Evolutionary conservation across 1,140 invertebrate species (phyloP), one percentile per base, ranked within the genome.

Genomic region (Mamestra configurata): DNA sequence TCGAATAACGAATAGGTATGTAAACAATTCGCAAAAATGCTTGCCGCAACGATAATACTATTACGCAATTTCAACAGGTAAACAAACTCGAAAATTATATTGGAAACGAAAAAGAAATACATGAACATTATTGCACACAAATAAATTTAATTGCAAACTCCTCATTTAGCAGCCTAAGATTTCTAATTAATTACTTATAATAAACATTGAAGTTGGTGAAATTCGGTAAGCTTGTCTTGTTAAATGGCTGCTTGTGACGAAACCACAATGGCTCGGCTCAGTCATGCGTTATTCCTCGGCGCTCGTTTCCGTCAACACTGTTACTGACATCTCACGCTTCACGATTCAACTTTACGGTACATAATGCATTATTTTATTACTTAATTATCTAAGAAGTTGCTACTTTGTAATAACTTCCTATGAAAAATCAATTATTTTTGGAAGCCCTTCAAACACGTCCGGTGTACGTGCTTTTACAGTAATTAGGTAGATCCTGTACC

Each of bases 231-330:
- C 43, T 35, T 53, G 37, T 57, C 49, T 73, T 72, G 49, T 35
- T 73, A 37, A 73, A 73, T 73, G 46, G 35, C 15, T 76, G 2
- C 24, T 64, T 53, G 46, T 68, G 61, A 66, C 61, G 46, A 77
- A 77, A 77, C 22, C 31, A 66, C 57, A 76, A 76, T 64, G 57
- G 20, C 53, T 7, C 72, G 43, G 79, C 53, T 79, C 76, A 78
- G 49, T 77, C 40, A 79, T 79, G 79, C 82, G 79, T 53, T 79
- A 70, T 79, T 83, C 79, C 79, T 72, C 31, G n/a, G 68, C 22
- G 43, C 49, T 43, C 43, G 53, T 53, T 83, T 83, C 82, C 82
- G 76, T 81, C 79, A 79, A 81, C 71, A 72, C 66, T 57, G 22
- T 57, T 27, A 24, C 22, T 18, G 18, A 20, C 22, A 18, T 27